Evolutionary conservation across 2,113 vertebrate genomes (phyloP).

Genomic region (Peucedramus taeniatus): DNA sequence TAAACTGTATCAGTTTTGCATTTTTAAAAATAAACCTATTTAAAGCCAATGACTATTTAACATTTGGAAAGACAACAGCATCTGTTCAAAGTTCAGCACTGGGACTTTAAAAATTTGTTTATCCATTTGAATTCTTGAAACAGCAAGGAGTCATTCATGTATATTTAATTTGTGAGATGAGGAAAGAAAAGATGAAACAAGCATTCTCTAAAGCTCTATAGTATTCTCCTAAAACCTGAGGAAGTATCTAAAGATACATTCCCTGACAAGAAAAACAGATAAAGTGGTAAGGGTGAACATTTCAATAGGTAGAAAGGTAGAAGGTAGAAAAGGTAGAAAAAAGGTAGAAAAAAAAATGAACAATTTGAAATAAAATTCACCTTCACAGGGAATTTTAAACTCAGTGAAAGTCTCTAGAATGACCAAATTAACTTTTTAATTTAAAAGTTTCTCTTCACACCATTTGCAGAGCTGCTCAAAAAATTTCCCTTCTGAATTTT

Average conservation of each 20-base stretch:
- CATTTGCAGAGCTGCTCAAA: neutral
- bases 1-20: neutral
- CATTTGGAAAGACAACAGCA: neutral
- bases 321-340: neutral
- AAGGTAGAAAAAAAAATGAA: neutral
- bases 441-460: neutral
- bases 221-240: neutral
- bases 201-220: neutral
- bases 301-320: neutral
- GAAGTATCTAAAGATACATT: neutral
- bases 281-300: neutral
- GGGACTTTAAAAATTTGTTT: neutral
- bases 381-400: neutral
- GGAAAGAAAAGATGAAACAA: neutral
- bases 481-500: neutral
- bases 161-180: neutral
- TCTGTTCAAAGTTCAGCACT: neutral
- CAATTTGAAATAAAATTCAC: neutral
- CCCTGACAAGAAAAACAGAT: neutral
- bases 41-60: constrained; percentile 8
- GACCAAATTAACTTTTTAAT: neutral
- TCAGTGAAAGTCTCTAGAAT: neutral
- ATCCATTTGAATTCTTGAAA: neutral
- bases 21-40: neutral
- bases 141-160: neutral